Percentiles rank a stretch among this genome's conserved stretches.
phyloP scores from a whole-genome alignment of 2,888 invertebrate genomes.

The Aproaerema taeniolella region DNA sequence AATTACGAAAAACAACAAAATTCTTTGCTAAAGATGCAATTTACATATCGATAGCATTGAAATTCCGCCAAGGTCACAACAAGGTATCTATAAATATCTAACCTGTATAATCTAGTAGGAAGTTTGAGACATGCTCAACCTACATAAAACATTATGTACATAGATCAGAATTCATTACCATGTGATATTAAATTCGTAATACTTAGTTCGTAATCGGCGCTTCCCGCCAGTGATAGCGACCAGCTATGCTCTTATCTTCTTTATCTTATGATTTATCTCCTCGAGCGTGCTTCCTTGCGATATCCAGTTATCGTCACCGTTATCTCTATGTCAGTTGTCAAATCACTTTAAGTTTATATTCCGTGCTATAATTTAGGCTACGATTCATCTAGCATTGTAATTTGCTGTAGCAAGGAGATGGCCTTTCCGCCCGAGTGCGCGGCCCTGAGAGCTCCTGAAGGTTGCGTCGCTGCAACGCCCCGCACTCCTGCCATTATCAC shows the following conservation, averaged over 20 bases:
- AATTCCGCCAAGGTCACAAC: too few relatives aligned
- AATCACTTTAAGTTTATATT: slow-evolving; percentile 28
- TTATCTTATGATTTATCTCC: slow-evolving; percentile 26
- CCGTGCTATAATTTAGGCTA: slow-evolving; percentile 21
- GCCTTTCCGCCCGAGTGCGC: slow-evolving; percentile 63
- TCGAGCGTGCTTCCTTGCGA: slow-evolving; percentile 35
- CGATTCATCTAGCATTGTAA: slow-evolving; percentile 42
- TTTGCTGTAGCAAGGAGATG: slow-evolving; percentile 47
- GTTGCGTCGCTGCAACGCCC: slow-evolving; percentile 30
- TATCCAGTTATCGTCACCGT: slow-evolving; percentile 26
- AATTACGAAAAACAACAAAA: too few relatives aligned
- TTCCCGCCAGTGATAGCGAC: slow-evolving; percentile 1
- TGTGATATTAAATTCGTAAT: slow-evolving; percentile 2
- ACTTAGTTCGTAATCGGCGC: not conserved
- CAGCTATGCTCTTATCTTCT: slow-evolving; percentile 20
- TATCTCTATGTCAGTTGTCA: slow-evolving; percentile 22
- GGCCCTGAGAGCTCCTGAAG: slow-evolving; percentile 67
- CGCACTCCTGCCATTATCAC: slow-evolving; percentile 13
- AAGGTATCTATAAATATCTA: too few relatives aligned
- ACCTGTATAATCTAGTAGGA: slow-evolving; percentile 6
- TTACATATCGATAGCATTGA: too few relatives aligned
- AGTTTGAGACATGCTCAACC: slow-evolving; percentile 1
- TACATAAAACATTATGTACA: slow-evolving; percentile 5
- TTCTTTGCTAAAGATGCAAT: too few relatives aligned
- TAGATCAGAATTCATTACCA: slow-evolving; percentile 5